These are phyloP conservation scores for Cephus nigrinus DNA, from an alignment of 2,888 invertebrate species.

Conservation along the genomic window DNA sequence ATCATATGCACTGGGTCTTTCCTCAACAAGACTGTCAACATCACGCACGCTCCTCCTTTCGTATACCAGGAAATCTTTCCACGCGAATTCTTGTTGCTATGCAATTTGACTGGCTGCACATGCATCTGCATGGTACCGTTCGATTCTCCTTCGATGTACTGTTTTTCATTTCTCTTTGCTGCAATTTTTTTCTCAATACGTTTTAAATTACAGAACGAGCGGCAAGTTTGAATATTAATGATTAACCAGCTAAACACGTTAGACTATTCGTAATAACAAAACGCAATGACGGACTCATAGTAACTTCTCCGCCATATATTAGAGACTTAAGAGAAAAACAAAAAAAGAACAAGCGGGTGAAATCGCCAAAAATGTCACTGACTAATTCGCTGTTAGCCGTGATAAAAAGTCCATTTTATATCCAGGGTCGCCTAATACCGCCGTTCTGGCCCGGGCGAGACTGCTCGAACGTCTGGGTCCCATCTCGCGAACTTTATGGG, in stretches of 20 bases:
- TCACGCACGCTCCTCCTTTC: background rate
- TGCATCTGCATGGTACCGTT: background rate
- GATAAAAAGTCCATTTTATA: constrained; percentile 55
- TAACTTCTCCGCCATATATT: background rate
- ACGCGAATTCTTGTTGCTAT: background rate
- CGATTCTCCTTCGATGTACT: background rate
- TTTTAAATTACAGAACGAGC: background rate
- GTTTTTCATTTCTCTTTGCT: too few relatives aligned
- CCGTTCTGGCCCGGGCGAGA: constrained; percentile 32
- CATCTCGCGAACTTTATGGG: constrained; percentile 54
- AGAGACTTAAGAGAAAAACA: background rate
- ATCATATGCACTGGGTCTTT: background rate
- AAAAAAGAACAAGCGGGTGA: background rate
- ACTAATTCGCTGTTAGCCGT: constrained; percentile 50
- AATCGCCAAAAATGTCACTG: constrained; percentile 46
- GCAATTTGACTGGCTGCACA: background rate
- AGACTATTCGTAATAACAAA: background rate
- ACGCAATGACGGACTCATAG: background rate
- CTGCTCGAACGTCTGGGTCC: constrained; percentile 33
- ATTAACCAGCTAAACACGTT: background rate
- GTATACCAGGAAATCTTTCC: background rate
- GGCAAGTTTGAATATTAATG: background rate
- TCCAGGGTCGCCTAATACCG: constrained; percentile 37
- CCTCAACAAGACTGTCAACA: background rate
- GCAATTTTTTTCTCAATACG: background rate